Evolutionary conservation across 2,888 invertebrate species (phyloP).

Genomic region (Conops quadrifasciatus): DNA sequence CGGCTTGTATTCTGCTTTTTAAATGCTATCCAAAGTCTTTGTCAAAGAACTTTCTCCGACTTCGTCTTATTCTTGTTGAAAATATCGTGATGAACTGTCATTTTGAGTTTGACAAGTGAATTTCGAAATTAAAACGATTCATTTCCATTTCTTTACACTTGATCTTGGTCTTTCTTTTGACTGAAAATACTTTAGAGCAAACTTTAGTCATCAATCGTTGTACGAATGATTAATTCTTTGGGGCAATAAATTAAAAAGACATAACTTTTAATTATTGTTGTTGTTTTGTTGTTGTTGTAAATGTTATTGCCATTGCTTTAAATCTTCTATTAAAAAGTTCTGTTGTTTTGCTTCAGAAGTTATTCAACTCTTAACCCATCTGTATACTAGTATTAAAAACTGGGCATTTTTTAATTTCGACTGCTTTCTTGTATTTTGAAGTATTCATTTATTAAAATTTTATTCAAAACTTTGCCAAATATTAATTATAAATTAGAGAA

Average conservation of each 20-base stretch:
- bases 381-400: background rate
- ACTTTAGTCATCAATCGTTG: slow-evolving; percentile 11
- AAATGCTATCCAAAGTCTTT: too few species aligned
- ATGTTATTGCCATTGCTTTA: background rate
- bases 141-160: slow-evolving; percentile 18
- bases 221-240: background rate
- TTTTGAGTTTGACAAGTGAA: slow-evolving; percentile 32
- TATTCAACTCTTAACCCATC: too few species aligned
- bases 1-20: too few species aligned
- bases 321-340: background rate
- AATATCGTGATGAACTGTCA: slow-evolving; percentile 31
- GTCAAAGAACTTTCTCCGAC: too few species aligned
- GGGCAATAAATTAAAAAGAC: background rate
- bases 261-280: background rate
- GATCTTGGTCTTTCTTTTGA: background rate
- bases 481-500: too few species aligned
- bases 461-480: too few species aligned
- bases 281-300: slow-evolving; percentile 3
- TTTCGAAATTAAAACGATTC: slow-evolving; percentile 30
- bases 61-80: too few species aligned
- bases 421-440: too few species aligned
- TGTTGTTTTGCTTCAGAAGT: background rate
- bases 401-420: too few species aligned
- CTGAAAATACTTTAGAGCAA: background rate
- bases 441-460: too few species aligned